phyloP scores from a whole-genome alignment of 2,888 invertebrate genomes.

The Eueremaeus valkanovi region DNA sequence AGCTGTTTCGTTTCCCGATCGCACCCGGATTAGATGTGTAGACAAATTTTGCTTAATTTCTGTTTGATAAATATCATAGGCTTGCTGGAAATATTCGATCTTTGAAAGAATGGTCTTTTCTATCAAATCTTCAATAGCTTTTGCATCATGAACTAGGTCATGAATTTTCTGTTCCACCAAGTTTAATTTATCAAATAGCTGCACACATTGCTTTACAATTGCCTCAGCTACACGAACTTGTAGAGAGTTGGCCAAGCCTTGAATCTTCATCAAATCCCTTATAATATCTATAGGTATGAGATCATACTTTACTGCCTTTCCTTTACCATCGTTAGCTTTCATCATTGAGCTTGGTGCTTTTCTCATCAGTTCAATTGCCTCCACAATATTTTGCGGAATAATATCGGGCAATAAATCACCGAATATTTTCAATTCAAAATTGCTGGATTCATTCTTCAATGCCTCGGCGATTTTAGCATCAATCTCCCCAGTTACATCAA shows the following conservation, averaged over 20 bases:
- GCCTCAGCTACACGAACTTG: background rate
- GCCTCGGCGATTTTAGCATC: background rate
- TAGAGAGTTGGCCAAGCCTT: background rate
- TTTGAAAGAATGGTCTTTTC: background rate
- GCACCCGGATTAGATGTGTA: background rate
- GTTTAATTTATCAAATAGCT: background rate
- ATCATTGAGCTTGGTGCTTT: background rate
- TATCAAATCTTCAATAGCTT: too few species aligned
- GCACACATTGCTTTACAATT: background rate
- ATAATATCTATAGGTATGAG: background rate
- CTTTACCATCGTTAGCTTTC: background rate
- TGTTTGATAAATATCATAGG: background rate
- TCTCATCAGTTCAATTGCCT: background rate
- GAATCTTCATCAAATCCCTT: background rate
- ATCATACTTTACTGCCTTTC: background rate
- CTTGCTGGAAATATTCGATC: background rate
- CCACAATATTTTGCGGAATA: background rate
- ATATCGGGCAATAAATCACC: background rate
- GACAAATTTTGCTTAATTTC: background rate
- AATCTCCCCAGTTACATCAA: background rate
- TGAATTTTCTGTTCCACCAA: too few species aligned
- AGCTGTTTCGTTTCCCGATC: conserved; percentile 1
- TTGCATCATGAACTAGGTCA: too few species aligned
- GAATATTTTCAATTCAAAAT: background rate
- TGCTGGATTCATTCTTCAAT: background rate